These are phyloP conservation scores for Varroa destructor DNA, from an alignment of 1,140 invertebrate species.

Conservation along the genomic window DNA sequence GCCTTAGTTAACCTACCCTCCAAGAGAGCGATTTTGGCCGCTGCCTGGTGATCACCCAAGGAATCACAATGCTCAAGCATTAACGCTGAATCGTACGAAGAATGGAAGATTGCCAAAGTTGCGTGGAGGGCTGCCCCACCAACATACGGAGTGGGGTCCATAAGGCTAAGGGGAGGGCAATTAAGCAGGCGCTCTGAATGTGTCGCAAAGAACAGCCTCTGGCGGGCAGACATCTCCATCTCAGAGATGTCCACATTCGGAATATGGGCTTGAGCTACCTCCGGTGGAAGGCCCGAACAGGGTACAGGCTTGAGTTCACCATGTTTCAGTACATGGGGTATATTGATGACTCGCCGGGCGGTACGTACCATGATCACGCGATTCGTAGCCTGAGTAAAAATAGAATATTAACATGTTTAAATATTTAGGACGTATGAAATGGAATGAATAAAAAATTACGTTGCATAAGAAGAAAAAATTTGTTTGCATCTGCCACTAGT, in stretches of 20 bases:
- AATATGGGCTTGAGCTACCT: constrained; percentile 13
- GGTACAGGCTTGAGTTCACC: constrained; percentile 32
- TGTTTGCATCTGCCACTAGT: too few species aligned
- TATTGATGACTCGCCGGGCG: constrained; percentile 34
- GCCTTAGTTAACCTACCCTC: constrained; percentile 32
- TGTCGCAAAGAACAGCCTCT: constrained; percentile 14
- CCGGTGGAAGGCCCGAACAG: constrained; percentile 11
- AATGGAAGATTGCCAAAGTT: constrained; percentile 30
- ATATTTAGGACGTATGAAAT: too few species aligned
- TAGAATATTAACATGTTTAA: too few species aligned
- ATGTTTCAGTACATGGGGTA: constrained; percentile 33
- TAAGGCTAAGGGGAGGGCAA: constrained; percentile 16
- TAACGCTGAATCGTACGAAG: constrained; percentile 30
- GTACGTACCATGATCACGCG: constrained; percentile 34
- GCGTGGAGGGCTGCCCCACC: constrained; percentile 14
- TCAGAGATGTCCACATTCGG: constrained; percentile 25
- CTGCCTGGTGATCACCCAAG: constrained; percentile 33
- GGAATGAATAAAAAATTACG: too few species aligned
- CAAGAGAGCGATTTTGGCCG: constrained; percentile 32
- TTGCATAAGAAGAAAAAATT: too few species aligned
- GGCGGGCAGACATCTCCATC: constrained; percentile 11
- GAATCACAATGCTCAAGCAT: constrained; percentile 32
- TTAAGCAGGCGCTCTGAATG: constrained; percentile 12
- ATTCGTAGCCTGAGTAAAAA: not conserved
- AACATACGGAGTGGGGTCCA: constrained; percentile 15